These are phyloP conservation scores for Silurus asotus DNA, from an alignment of 2,113 vertebrate genomes.

Conservation along the genomic window DNA sequence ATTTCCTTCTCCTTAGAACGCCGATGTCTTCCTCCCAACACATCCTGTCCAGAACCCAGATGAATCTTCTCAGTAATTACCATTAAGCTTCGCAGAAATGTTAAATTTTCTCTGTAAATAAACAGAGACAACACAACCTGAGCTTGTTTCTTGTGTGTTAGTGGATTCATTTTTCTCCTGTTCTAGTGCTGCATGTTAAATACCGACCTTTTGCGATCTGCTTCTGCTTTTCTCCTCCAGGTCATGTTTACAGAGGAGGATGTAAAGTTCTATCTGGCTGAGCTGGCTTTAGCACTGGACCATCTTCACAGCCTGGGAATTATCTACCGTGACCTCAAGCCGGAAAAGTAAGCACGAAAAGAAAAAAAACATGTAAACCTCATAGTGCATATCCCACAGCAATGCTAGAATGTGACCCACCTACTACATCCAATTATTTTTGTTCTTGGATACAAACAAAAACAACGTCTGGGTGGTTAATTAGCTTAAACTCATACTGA, in stretches of 20 bases:
- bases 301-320: constrained; percentile 98
- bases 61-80: constrained; percentile 38
- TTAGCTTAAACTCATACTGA: neutral
- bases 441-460: neutral
- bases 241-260: constrained; percentile 99
- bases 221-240: constrained; percentile 60
- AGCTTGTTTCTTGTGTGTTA: neutral
- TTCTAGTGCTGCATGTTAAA: neutral
- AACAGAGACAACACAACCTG: neutral
- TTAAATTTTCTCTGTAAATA: neutral
- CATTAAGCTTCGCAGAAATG: constrained; percentile 21
- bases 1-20: constrained; percentile 35
- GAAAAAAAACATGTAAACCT: neutral
- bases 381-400: neutral
- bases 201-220: neutral
- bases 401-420: neutral
- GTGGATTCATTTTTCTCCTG: neutral
- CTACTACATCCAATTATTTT: neutral
- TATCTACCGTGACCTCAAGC: constrained; percentile 98
- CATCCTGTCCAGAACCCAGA: constrained; percentile 28
- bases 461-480: neutral
- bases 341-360: constrained; percentile 86
- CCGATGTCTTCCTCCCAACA: constrained; percentile 23
- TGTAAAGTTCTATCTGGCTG: constrained; percentile 98
- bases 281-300: constrained; percentile 96